These are phyloP conservation scores for Hydrochoerus hydrochaeris DNA, from an alignment of 2,113 vertebrate genomes.

Conservation along the genomic window DNA sequence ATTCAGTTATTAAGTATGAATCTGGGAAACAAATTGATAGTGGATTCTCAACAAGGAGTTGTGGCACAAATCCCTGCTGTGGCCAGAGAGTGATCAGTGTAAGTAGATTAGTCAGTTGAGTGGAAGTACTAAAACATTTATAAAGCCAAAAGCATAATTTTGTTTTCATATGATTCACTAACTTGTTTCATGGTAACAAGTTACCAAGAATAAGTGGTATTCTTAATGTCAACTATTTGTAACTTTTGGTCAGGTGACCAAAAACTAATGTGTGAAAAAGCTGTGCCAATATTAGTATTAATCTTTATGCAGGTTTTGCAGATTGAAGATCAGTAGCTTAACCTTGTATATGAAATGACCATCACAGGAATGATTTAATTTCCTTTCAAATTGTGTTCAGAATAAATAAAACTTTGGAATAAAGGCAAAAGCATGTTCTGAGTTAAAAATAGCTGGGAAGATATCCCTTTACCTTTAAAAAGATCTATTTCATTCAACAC, in stretches of 20 bases:
- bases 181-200: background rate
- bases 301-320: background rate
- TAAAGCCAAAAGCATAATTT: constrained; percentile 12
- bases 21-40: background rate
- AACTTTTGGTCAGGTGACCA: constrained; percentile 26
- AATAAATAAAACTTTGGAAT: background rate
- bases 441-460: constrained; percentile 2
- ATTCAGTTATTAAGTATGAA: constrained; percentile 6
- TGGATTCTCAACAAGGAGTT: constrained; percentile 16
- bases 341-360: background rate
- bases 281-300: background rate
- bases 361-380: constrained; percentile 35
- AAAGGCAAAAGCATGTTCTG: constrained; percentile 22
- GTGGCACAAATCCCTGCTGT: background rate
- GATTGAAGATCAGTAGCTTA: background rate
- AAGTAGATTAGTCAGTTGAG: background rate
- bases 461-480: constrained; percentile 11
- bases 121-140: constrained; percentile 1
- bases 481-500: background rate
- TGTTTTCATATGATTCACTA: constrained; percentile 7
- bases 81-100: background rate
- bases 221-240: background rate
- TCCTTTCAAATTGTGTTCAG: constrained; percentile 32
- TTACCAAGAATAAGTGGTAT: background rate
- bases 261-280: background rate